phyloP scores from a whole-genome alignment of 2,797 vertebrate species.

The Nyctalus aviator region DNA sequence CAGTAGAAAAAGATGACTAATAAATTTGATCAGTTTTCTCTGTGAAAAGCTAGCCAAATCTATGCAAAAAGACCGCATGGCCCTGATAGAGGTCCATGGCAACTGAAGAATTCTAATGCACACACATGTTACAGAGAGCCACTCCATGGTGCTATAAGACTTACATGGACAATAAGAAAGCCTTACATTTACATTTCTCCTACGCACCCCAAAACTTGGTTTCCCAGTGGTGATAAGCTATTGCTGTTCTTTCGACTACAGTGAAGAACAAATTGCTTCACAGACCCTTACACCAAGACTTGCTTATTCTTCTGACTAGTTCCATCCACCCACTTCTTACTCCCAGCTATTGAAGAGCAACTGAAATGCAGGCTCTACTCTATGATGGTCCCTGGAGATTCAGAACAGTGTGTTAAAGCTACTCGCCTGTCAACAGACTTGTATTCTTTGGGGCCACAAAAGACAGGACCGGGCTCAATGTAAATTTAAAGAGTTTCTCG shows the following conservation, averaged over 20 bases:
- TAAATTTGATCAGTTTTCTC: background rate
- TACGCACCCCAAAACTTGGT: background rate
- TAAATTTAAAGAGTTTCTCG: slow-evolving; percentile 71
- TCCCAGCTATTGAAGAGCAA: slow-evolving; percentile 37
- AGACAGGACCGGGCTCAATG: slow-evolving; percentile 27
- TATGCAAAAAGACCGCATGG: background rate
- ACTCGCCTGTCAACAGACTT: slow-evolving; percentile 45
- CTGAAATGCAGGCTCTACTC: slow-evolving; percentile 29
- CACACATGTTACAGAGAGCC: background rate
- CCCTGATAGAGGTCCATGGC: background rate
- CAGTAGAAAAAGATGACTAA: background rate
- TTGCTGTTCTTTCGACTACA: background rate
- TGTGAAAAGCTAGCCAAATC: background rate
- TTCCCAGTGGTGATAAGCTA: background rate
- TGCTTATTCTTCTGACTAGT: background rate
- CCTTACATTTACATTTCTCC: background rate
- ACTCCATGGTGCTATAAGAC: background rate
- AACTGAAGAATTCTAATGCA: background rate
- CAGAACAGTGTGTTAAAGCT: background rate
- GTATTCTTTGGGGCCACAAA: slow-evolving; percentile 10
- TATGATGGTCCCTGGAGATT: background rate
- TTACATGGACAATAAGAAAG: background rate
- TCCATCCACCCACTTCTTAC: background rate
- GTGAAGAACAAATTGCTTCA: background rate
- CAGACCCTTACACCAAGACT: background rate